Evolutionary conservation across 2,888 invertebrate genomes (phyloP), one percentile per base, ranked within the genome.

Genomic region (Zaprionus lineosus): DNA sequence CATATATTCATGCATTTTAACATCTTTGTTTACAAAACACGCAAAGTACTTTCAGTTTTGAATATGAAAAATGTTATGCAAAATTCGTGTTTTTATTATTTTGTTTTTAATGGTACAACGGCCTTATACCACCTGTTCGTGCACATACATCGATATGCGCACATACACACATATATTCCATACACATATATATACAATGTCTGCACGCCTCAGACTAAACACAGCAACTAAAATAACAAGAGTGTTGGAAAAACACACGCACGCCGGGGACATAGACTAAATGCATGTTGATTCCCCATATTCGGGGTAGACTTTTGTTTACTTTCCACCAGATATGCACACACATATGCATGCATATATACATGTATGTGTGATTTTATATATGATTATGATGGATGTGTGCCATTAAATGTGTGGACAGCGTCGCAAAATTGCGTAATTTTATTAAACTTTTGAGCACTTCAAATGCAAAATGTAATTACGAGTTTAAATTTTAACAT

Each of bases 191-290:
- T 53, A 34, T 52, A 44, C 31, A 59, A 61, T 63, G 68, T 75
- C 63, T 83, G 57, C 21, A 51, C 50, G 63, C 43, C 52, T n/a
- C 61, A 75, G 75, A 76, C 75, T 76, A 82, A 67, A 75, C 79
- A 77, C 72, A 79, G 52, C 58, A 75, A 71, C 83, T 76, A 64
- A 63, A 70, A 65, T 52, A 59, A 66, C 50, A 77, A 39, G 64
- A 62, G 46, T 37, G 33, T 36, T n/a, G 29, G 47, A 12, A 7
- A 29, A 14, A 14, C 12, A 26, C 18, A 19, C 33, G 26, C 28
- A 26, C 24, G 44, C 39, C 9, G 43, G 21, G 39, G 50, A 47
- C 53, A 41, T 33, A 19, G 19, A 3, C 24, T 40, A 14, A 41
- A 16, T 33, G 44, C 14, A 11, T 29, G 48, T 53, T 37, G 44